Percentiles rank a stretch among this genome's conserved stretches.
These are phyloP conservation scores for Phanerotoma sp. DNA, from an alignment of 2,888 invertebrate species.

Conservation along the genomic window DNA sequence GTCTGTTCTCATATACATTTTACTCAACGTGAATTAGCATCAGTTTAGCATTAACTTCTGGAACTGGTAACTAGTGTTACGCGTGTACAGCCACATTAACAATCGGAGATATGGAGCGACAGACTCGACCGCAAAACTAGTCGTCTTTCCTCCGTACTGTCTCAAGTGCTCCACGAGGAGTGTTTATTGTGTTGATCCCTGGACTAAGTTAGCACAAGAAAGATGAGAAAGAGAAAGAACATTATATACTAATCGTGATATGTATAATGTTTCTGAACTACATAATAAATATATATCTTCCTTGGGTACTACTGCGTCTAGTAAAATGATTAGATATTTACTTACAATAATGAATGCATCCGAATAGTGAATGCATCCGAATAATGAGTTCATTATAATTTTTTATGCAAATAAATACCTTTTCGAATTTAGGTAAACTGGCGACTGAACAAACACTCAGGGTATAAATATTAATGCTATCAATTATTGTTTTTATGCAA, in stretches of 20 bases:
- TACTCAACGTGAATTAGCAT: constrained; percentile 5
- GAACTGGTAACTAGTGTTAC: constrained; percentile 7
- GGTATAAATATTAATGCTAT: too few species aligned
- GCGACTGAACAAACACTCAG: too few species aligned
- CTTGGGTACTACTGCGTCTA: background rate
- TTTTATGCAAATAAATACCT: too few species aligned
- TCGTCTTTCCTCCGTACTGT: too few species aligned
- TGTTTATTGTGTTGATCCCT: constrained; percentile 5
- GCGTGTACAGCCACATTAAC: background rate
- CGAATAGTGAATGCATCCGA: too few species aligned
- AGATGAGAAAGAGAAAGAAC: constrained; percentile 10
- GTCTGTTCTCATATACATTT: background rate
- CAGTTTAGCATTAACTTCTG: constrained; percentile 7
- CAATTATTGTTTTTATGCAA: too few species aligned
- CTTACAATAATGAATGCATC: background rate
- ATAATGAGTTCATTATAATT: too few species aligned
- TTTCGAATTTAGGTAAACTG: too few species aligned
- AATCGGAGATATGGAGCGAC: background rate
- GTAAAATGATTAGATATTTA: background rate
- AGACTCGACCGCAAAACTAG: background rate
- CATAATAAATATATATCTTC: constrained; percentile 10
- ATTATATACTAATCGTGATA: background rate
- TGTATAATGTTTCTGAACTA: constrained; percentile 11
- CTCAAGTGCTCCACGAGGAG: background rate
- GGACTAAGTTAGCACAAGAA: background rate